These are phyloP conservation scores for Dicycla oo DNA, from an alignment of 2,888 invertebrate species.

Conservation along the genomic window DNA sequence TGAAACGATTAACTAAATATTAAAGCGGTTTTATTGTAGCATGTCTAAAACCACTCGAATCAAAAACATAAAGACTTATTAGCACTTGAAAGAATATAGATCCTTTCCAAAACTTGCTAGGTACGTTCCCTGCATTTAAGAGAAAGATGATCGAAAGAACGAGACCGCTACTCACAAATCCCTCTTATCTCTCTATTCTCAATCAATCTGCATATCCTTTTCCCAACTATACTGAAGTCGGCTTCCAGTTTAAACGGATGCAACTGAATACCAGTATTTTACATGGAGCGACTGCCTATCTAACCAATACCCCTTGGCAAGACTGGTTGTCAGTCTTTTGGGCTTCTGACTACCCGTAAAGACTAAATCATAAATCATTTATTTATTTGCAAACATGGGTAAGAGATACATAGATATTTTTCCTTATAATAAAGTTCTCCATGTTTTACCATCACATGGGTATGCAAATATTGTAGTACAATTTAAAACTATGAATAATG, in stretches of 20 bases:
- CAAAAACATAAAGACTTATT: not conserved
- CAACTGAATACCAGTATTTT: not conserved
- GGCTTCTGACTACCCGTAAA: not conserved
- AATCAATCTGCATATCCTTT: not conserved
- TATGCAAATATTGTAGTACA: no score
- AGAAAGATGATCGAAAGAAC: not conserved
- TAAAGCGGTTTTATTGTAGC: not conserved
- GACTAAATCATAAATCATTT: no score
- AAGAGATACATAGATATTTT: no score
- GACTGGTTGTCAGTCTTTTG: not conserved
- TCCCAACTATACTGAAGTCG: no score
- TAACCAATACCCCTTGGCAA: not conserved
- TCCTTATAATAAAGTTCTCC: no score
- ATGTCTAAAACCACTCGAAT: not conserved
- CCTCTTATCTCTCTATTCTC: not conserved
- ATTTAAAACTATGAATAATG: no score
- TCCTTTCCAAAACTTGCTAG: not conserved
- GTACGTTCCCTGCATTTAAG: not conserved
- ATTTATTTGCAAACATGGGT: no score
- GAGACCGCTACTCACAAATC: slow-evolving; percentile 7
- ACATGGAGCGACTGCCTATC: no score
- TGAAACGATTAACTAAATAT: not conserved
- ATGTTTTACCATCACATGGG: no score
- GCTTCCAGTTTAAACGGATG: no score
- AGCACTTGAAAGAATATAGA: not conserved